Conservation (phyloP, 2,113 vertebrate genomes). For the Malurus alboscapulatus region DNA sequence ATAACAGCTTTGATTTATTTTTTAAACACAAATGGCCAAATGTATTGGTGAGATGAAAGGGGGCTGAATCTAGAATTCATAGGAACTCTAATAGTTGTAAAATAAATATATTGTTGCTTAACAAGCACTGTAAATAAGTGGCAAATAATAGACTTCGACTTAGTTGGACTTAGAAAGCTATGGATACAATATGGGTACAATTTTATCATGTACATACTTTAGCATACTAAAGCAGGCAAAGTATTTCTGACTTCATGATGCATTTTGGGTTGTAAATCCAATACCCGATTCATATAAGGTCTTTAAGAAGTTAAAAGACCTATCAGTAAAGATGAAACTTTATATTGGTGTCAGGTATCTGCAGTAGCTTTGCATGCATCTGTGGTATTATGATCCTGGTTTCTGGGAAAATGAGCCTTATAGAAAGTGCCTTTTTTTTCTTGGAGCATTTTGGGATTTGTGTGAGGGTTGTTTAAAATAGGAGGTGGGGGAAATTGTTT, state of each 20-base stretch:
- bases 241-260: not conserved
- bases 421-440: not conserved
- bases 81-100: not conserved
- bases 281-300: not conserved
- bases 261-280: not conserved
- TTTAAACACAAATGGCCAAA: not conserved
- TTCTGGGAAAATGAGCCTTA: not conserved
- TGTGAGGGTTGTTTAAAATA: not conserved
- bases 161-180: not conserved
- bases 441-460: rapidly evolving
- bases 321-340: not conserved
- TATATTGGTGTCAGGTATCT: not conserved
- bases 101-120: not conserved
- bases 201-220: not conserved
- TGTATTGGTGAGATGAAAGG: not conserved
- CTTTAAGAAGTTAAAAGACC: not conserved
- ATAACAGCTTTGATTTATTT: not conserved
- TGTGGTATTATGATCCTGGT: not conserved
- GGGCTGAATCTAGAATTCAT: not conserved
- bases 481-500: rapidly evolving
- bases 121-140: not conserved
- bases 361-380: not conserved
- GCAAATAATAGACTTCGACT: not conserved
- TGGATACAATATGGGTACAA: not conserved
- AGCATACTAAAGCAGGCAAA: not conserved